Percentiles rank a stretch among this genome's conserved stretches.
These are phyloP conservation scores for Cremastobaeus sp. DNA, from an alignment of 2,888 invertebrate genomes.

Conservation along the genomic window DNA sequence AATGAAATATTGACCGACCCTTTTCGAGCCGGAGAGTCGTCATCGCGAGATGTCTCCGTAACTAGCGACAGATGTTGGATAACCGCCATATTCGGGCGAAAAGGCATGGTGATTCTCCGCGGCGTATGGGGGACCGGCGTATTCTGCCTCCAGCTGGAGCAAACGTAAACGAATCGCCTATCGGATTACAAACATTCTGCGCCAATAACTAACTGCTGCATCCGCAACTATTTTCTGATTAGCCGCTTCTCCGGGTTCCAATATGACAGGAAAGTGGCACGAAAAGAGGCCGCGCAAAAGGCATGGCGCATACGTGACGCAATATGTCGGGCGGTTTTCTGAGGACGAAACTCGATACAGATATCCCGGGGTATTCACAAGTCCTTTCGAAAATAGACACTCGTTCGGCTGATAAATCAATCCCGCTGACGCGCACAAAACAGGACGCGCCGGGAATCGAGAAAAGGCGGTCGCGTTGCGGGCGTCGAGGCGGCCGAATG, in stretches of 20 bases:
- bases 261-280: slow-evolving; percentile 75
- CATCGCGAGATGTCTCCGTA: slow-evolving; percentile 43
- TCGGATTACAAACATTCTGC: slow-evolving; percentile 71
- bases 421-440: too few species aligned
- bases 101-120: slow-evolving; percentile 67
- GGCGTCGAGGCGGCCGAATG: too few species aligned
- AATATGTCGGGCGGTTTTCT: slow-evolving; percentile 24
- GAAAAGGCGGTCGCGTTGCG: slow-evolving; percentile 1
- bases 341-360: slow-evolving; percentile 35
- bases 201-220: slow-evolving; percentile 71
- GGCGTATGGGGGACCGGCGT: slow-evolving; percentile 65
- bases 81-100: slow-evolving; percentile 70
- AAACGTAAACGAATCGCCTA: slow-evolving; percentile 62
- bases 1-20: slow-evolving; percentile 55
- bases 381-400: slow-evolving; percentile 9
- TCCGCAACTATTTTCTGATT: slow-evolving; percentile 76
- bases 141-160: slow-evolving; percentile 52
- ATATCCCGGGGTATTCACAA: too few species aligned
- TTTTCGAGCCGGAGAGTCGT: slow-evolving; percentile 41
- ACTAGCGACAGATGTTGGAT: slow-evolving; percentile 75
- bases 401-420: too few species aligned
- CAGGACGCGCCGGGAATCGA: background rate
- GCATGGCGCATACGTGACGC: slow-evolving; percentile 32
- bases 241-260: slow-evolving; percentile 69
- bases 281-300: slow-evolving; percentile 62